Base-by-base conservation (phyloP, 2,888 invertebrate species). In the Amphipyra berbera region DNA sequence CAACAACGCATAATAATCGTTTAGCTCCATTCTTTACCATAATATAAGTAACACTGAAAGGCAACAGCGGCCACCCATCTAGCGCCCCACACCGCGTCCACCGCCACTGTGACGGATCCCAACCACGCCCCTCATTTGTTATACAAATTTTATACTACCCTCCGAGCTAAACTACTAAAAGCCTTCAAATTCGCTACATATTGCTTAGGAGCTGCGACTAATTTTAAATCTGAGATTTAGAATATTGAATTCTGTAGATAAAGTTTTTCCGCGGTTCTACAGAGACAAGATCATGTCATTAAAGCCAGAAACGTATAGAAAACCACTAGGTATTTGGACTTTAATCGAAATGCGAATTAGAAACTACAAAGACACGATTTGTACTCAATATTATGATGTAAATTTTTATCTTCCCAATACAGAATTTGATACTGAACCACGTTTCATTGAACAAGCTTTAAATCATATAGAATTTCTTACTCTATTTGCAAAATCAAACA, bases 111-210 rank as follows among this genome's bases (percentile, higher is more conserved):
- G 94, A 93, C 95, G 94, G 94, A 95, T 94, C 82, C 93, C 84
- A 74, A 82, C 38, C 90, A 89, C 94, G 94, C 94, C 95, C 91
- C 93, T 94, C 94, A 94, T 94, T 93, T 94, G 93, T 94, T 95
- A 95, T 94, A 95, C 94, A 95, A 94, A 94, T 94, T 94, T 94
- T 93, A 94, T 93, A 93, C 94, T 93, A 93, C 93, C 94, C 94
- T 94, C 87, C 90, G 85, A 94, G 93, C 93, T 83, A 92, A 91
- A 89, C 76, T 79, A 61, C 77, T 66, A 63, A 70, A 81, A 82
- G 79, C 79, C 78, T 79, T 84, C 84, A 86, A 85, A 79, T 78
- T 79, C 68, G 76, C 78, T 61, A 57, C 53, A 69, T 37, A 45
- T 68, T 57, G 33, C 57, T 70, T 61, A 66, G 53, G 35, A 60